Evolutionary conservation across 2,113 vertebrate genomes (phyloP).

Genomic region (Leptobrachium leishanense): DNA sequence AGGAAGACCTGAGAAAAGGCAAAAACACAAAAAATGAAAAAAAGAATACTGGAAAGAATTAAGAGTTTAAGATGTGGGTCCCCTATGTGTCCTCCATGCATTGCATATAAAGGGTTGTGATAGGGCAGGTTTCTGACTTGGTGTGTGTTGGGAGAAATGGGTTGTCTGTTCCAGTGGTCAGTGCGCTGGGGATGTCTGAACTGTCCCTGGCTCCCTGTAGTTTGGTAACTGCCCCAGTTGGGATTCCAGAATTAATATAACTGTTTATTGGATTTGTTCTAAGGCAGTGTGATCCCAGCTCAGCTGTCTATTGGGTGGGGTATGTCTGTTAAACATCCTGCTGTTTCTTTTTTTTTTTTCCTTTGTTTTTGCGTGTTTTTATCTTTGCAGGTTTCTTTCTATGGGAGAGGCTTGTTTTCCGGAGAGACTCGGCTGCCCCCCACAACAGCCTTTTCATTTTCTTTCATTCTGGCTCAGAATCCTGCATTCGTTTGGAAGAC

Average conservation of each 20-base stretch:
- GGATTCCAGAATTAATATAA: conserved; percentile 53
- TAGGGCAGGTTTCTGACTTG: conserved; percentile 27
- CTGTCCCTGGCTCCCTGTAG: conserved; percentile 43
- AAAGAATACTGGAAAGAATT: conserved; percentile 54
- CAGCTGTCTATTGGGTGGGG: conserved; percentile 17
- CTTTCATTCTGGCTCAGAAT: conserved; percentile 45
- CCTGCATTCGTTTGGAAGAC: conserved; percentile 39
- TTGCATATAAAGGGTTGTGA: conserved; percentile 24
- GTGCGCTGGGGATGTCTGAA: conserved; percentile 34
- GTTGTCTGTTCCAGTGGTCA: conserved; percentile 2
- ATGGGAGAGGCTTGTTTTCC: conserved; percentile 47
- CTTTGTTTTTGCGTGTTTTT: conserved; percentile 53
- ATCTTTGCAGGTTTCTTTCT: conserved; percentile 51
- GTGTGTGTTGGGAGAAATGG: conserved; percentile 16
- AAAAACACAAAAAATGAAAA: conserved; percentile 66
- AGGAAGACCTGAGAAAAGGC: conserved; percentile 64
- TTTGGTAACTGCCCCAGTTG: conserved; percentile 4
- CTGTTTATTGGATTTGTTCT: conserved; percentile 52
- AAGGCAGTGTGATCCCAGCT: conserved; percentile 11
- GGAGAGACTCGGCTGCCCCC: conserved; percentile 43
- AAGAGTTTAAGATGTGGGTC: conserved; percentile 59
- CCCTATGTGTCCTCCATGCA: conserved; percentile 23
- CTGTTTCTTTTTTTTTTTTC: conserved; percentile 36
- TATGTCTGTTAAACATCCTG: conserved; percentile 47
- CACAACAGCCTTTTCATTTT: conserved; percentile 40